Base-by-base conservation (phyloP, 2,797 vertebrate genomes). In the Atherinosoma microstoma region DNA sequence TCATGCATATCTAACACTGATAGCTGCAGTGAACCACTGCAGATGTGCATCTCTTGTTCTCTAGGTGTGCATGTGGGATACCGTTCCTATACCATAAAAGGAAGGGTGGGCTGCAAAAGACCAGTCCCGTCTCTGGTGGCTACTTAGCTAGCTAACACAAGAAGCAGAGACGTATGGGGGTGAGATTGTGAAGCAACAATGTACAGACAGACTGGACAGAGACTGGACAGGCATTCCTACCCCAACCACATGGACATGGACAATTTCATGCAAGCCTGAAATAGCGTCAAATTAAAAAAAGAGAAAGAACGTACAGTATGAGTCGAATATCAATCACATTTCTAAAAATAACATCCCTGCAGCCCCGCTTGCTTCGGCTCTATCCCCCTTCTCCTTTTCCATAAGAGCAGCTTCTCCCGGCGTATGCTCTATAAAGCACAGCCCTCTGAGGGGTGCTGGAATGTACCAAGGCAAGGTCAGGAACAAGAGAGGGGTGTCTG, bases 401-500 rank as follows among this genome's bases (percentile, higher is more conserved):
- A 53, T 89, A 84, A 87, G 54, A 90, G 91, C 88, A 85, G 89
- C 92, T 90, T 93, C 88, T 86, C 75, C 79, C 75, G 67, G 87
- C 82, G 86, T 91, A 89, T 86, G 89, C 91, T 94, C 89, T 90
- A 92, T 91, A 92, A 93, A 92, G 88, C 91, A 89, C 87, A 86
- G 71, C 78, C 78, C 90, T 89, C 87, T 3, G 76, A 85, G 89
- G 88, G 89, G 89, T 86, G 67, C 89, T 84, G 91, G 93, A 93
- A 90, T 89, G 89, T 94, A 92, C 93, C 92, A 94, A 92, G 64
- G 91, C 91, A 93, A 92, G 92, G 90, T 94, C 91, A 92, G 87
- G 80, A 89, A 70, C 80, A 67, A 83, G 75, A 76, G 79, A 85
- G 90, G 87, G 88, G 84, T 83, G 88, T 73, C 73, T 81, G 77